Percentiles rank a stretch among this genome's conserved stretches.
Evolutionary conservation across 2,888 invertebrate species (phyloP).

Genomic region (Euproctis similis): DNA sequence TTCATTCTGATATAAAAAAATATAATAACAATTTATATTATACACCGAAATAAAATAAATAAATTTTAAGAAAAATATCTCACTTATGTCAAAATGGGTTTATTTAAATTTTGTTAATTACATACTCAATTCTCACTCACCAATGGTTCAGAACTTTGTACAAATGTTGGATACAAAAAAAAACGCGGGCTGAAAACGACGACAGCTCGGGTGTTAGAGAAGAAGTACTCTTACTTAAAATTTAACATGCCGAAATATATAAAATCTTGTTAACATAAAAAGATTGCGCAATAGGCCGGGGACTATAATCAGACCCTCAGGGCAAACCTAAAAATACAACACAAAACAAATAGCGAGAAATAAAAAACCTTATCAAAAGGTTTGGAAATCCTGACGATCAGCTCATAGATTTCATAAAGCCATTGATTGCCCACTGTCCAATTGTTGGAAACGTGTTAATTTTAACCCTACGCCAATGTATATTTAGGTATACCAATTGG

Average conservation of each 20-base stretch:
- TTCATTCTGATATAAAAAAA: no score
- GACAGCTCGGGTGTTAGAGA: constrained; percentile 23
- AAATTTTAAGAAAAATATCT: no score
- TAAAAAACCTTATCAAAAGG: constrained; percentile 11
- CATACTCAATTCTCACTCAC: constrained; percentile 10
- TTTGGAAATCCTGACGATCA: constrained; percentile 17
- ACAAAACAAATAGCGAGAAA: constrained; percentile 6
- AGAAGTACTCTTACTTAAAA: constrained; percentile 22
- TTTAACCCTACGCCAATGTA: no score
- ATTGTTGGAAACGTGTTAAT: no score
- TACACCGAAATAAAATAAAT: no score
- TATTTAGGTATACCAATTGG: no score
- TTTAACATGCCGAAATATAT: constrained; percentile 13
- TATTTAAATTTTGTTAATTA: constrained; percentile 18
- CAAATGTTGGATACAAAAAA: constrained; percentile 19
- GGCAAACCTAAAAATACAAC: constrained; percentile 5
- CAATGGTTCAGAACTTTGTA: constrained; percentile 26
- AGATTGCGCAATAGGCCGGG: no score
- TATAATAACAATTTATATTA: no score
- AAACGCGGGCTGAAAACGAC: constrained; percentile 10
- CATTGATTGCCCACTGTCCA: no score
- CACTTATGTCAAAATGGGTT: constrained; percentile 16
- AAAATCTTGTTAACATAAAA: constrained; percentile 8
- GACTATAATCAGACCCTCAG: constrained; percentile 14
- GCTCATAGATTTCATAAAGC: constrained; percentile 33